Conservation (phyloP, 2,888 invertebrate genomes). For the Junonia oenone region DNA sequence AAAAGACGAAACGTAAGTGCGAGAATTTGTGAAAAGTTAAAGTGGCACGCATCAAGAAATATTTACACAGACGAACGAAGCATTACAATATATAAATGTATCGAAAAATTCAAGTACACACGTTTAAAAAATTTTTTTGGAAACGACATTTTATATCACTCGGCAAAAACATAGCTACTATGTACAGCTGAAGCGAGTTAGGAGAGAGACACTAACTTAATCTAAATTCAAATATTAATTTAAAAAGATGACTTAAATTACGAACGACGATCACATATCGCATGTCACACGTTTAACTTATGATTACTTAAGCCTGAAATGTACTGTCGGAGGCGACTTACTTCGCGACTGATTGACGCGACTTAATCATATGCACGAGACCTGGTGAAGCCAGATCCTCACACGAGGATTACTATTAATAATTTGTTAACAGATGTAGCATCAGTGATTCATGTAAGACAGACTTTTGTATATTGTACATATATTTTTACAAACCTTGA, state of each 20-base stretch:
- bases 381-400: too few species aligned
- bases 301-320: conserved; percentile 31
- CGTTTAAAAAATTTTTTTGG: conserved; percentile 35
- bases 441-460: too few species aligned
- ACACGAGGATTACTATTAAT: too few species aligned
- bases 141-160: conserved; percentile 28
- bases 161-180: conserved; percentile 47
- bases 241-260: conserved; percentile 34
- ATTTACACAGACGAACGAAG: conserved; percentile 30
- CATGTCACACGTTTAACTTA: conserved; percentile 51
- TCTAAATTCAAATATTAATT: conserved; percentile 11
- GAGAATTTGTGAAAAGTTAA: conserved; percentile 20
- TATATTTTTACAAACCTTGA: too few species aligned
- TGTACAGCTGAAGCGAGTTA: conserved; percentile 53
- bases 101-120: conserved; percentile 50
- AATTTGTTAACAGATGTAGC: too few species aligned
- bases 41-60: conserved; percentile 29
- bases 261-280: conserved; percentile 59
- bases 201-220: conserved; percentile 43
- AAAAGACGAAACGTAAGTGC: conserved; percentile 30
- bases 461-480: too few species aligned
- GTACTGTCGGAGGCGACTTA: too few species aligned
- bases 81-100: conserved; percentile 42
- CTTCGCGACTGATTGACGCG: too few species aligned
- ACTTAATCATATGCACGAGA: too few species aligned